These are phyloP conservation scores for Horisme vitalbata DNA, from an alignment of 2,888 invertebrate genomes.

Conservation along the genomic window DNA sequence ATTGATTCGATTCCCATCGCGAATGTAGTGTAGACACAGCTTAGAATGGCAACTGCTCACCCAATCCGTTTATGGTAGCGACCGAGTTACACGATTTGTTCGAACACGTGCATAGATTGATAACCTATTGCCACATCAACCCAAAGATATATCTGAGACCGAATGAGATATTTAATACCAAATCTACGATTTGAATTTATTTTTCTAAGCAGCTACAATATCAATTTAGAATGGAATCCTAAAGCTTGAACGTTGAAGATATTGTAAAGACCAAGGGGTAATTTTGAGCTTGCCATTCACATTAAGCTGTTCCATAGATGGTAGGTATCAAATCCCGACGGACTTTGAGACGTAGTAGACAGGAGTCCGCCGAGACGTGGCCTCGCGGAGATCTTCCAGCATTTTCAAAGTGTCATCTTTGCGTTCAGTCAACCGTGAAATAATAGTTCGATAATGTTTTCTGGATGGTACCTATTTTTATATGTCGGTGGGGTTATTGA, in stretches of 20 bases:
- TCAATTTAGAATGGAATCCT: too few species aligned
- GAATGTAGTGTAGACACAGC: constrained; percentile 42
- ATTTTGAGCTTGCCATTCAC: constrained; percentile 2
- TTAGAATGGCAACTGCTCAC: constrained; percentile 29
- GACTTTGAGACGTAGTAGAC: constrained; percentile 20
- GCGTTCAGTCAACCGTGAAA: constrained; percentile 42
- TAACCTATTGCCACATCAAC: too few species aligned
- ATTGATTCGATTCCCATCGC: constrained; percentile 71
- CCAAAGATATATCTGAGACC: too few species aligned
- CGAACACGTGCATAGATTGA: background rate
- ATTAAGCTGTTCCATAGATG: constrained; percentile 25
- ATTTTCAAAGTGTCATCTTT: constrained; percentile 36
- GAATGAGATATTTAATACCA: too few species aligned
- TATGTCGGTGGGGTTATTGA: background rate
- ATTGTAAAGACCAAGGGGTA: too few species aligned
- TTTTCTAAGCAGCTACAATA: too few species aligned
- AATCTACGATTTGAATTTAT: too few species aligned
- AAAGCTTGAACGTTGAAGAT: too few species aligned
- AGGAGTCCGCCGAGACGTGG: constrained; percentile 25
- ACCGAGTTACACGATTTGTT: background rate
- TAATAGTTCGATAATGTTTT: constrained; percentile 37
- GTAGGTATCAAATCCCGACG: constrained; percentile 15
- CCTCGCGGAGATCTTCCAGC: constrained; percentile 35
- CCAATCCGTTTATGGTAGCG: constrained; percentile 2
- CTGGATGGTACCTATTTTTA: constrained; percentile 17